Percentiles rank a stretch among this genome's conserved stretches.
Evolutionary conservation across 2,888 invertebrate genomes (phyloP).

Genomic region (Hecatera dysodea): DNA sequence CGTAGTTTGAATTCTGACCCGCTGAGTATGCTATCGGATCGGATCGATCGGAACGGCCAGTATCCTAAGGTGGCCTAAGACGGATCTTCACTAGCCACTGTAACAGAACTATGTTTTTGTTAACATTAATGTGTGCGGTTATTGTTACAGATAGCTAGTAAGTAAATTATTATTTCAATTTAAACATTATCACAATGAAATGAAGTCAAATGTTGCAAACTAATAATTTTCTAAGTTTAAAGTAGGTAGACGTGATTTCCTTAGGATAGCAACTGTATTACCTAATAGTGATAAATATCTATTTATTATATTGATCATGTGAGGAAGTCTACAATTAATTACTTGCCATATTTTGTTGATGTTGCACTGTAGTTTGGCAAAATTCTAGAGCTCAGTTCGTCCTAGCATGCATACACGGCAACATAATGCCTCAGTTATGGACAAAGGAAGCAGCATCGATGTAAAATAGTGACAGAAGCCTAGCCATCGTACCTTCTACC

Average conservation of each 20-base stretch:
- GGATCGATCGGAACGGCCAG: no score
- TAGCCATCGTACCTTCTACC: no score
- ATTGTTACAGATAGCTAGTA: background rate
- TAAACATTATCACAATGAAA: background rate
- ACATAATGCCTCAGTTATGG: background rate
- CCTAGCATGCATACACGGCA: background rate
- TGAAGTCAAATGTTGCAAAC: background rate
- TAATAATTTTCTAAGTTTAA: background rate
- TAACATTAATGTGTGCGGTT: background rate
- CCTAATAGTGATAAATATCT: background rate
- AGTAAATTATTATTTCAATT: background rate
- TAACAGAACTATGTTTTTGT: background rate
- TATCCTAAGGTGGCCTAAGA: no score
- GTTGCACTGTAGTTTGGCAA: conserved; percentile 2
- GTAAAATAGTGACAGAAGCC: background rate
- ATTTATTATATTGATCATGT: background rate
- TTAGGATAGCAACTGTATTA: background rate
- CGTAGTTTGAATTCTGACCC: no score
- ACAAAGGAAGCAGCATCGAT: background rate
- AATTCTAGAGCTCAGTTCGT: conserved; percentile 1
- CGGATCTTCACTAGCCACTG: background rate
- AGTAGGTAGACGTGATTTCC: background rate
- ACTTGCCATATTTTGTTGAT: conserved; percentile 4
- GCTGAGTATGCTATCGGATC: no score
- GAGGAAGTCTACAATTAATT: conserved; percentile 21